Evolutionary conservation across 2,797 vertebrate genomes (phyloP).

Genomic region (Calcarius lapponicus): DNA sequence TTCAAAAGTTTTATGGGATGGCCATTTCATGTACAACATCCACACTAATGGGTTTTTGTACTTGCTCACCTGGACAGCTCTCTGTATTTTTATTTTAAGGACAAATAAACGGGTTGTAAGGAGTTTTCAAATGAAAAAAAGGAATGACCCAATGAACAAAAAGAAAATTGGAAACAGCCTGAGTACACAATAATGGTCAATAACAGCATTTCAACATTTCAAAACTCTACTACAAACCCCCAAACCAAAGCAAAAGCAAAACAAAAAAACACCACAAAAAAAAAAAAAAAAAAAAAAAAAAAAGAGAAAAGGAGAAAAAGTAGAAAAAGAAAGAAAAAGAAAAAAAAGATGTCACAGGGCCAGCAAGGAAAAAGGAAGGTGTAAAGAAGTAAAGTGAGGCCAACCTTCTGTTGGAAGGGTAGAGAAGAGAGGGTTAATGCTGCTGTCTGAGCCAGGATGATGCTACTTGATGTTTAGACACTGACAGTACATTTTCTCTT

Average conservation of each 20-base stretch:
- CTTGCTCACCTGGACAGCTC: background rate
- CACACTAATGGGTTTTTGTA: background rate
- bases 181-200: background rate
- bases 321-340: too few species aligned
- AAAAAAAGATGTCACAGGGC: rapidly evolving
- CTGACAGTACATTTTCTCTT: background rate
- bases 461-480: background rate
- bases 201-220: background rate
- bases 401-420: background rate
- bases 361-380: background rate
- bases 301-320: too few species aligned
- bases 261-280: background rate
- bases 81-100: background rate
- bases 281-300: too few species aligned
- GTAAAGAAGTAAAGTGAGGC: background rate
- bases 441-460: background rate
- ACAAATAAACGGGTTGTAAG: background rate
- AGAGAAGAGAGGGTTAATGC: background rate
- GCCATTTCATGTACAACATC: background rate
- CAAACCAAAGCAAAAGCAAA: background rate
- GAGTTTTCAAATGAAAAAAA: background rate
- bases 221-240: background rate
- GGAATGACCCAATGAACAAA: background rate
- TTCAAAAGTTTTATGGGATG: background rate
- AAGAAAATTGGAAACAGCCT: background rate